Base-by-base conservation (phyloP, 2,888 invertebrate genomes). In the Diarsia rubi region DNA sequence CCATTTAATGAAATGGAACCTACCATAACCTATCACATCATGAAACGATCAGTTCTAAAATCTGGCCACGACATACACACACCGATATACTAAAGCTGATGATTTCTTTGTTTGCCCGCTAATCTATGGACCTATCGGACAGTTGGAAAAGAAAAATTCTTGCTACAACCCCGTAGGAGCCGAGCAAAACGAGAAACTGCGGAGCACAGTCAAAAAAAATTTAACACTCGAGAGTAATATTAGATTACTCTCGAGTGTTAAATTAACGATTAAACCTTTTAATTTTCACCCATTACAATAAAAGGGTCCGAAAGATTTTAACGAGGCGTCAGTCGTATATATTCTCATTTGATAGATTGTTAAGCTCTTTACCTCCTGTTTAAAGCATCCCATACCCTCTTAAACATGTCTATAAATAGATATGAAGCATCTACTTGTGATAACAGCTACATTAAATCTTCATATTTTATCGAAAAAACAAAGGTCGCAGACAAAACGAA, bases 381-480 rank as follows among this genome's bases (percentile, higher is more conserved):
- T n/a, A 44, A 45, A 63, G 37, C 9, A 54, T 63, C 16, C 24
- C 57, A 76, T 66, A 66, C 44, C 31, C 47, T 57, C 44, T 44
- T 31, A 42, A 14, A 52, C 16, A 37, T 64, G 45, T 8, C 21
- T 47, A 11, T 42, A 76, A 45, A 71, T 57, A 77, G 24, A 65
- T 24, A 62, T 64, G 11, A 42, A 42, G 42, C 8, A 44, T 9
- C 19, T 44, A 54, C 14, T 69, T 64, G 8, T 66, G 24, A 45
- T 71, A 82, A 69, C 24, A 82, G 64, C 59, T 45, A 44, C 57
- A 49, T 75, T 27, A 63, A 11, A 60, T 47, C 19, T 5, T 47
- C 16, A 49, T 68, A 14, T n/a, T 71, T 68, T 72, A 54, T 65
- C 37, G 37, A 54, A 3, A 60, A 27, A 24, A 37, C 24, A 59